Evolutionary conservation across 2,888 invertebrate species (phyloP).

Genomic region (Amaurobius ferox): DNA sequence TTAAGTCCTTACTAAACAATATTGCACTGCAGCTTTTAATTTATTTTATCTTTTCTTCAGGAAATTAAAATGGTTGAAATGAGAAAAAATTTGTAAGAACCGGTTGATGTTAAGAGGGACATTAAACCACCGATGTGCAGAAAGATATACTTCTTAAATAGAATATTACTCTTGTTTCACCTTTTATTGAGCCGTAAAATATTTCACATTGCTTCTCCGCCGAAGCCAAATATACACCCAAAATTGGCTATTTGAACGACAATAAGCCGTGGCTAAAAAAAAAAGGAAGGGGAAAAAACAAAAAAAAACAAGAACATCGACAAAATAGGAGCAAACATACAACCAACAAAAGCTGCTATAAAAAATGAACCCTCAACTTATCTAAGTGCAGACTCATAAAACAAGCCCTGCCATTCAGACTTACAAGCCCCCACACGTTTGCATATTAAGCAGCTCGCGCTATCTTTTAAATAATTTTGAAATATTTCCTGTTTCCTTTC

Average conservation of each 20-base stretch:
- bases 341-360: not conserved
- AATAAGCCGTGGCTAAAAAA: too few relatives aligned
- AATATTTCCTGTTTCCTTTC: constrained; percentile 56
- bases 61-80: too few relatives aligned
- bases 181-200: not conserved
- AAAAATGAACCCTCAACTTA: constrained; percentile 21
- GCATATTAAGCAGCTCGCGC: constrained; percentile 31
- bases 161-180: not conserved
- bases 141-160: too few relatives aligned
- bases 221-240: too few relatives aligned
- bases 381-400: constrained; percentile 30
- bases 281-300: not conserved
- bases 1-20: too few relatives aligned
- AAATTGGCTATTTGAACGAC: not conserved
- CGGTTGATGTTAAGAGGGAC: too few relatives aligned
- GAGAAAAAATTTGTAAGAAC: too few relatives aligned
- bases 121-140: too few relatives aligned
- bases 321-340: not conserved
- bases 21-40: too few relatives aligned
- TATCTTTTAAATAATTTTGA: constrained; percentile 52
- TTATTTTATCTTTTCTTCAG: too few relatives aligned
- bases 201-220: not conserved
- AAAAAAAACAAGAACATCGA: not conserved
- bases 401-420: constrained; percentile 1
- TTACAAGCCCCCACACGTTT: not conserved